Conservation (phyloP, 2,888 invertebrate genomes). For the Cacoxenus indagator region DNA sequence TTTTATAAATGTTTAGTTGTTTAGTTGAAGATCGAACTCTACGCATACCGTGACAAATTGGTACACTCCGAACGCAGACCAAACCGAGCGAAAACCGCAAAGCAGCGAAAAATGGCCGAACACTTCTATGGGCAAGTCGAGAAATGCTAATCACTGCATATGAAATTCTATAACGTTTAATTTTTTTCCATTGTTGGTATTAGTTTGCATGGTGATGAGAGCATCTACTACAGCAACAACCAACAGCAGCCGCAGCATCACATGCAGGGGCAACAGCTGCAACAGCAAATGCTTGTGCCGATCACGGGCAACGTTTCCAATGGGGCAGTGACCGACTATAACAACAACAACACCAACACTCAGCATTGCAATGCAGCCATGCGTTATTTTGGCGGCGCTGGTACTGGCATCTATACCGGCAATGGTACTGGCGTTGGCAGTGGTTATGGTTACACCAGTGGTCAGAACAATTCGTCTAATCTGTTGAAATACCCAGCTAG, state of each 20-base stretch:
- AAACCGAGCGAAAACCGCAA: conserved; percentile 24
- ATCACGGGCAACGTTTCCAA: background rate
- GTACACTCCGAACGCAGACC: conserved; percentile 38
- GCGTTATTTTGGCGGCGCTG: conserved; percentile 36
- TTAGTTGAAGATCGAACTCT: background rate
- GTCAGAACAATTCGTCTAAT: conserved; percentile 23
- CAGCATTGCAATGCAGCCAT: conserved; percentile 18
- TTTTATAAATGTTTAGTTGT: too few species aligned
- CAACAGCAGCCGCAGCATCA: conserved; percentile 21
- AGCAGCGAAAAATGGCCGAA: conserved; percentile 47
- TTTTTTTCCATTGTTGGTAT: conserved; percentile 1
- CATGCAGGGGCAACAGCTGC: conserved; percentile 40
- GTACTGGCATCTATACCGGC: background rate
- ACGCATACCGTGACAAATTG: background rate
- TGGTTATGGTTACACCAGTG: conserved; percentile 22
- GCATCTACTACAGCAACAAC: conserved; percentile 38
- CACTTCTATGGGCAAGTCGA: conserved; percentile 51
- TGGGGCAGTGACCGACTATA: conserved; percentile 30
- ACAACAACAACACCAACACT: conserved; percentile 10
- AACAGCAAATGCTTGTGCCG: conserved; percentile 13
- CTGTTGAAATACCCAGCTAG: conserved; percentile 19
- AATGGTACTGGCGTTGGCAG: background rate
- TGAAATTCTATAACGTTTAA: conserved; percentile 6
- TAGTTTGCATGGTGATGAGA: conserved; percentile 49
- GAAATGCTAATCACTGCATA: conserved; percentile 2